Base-by-base conservation (phyloP, 2,113 vertebrate genomes). In the Symphodus melops region DNA sequence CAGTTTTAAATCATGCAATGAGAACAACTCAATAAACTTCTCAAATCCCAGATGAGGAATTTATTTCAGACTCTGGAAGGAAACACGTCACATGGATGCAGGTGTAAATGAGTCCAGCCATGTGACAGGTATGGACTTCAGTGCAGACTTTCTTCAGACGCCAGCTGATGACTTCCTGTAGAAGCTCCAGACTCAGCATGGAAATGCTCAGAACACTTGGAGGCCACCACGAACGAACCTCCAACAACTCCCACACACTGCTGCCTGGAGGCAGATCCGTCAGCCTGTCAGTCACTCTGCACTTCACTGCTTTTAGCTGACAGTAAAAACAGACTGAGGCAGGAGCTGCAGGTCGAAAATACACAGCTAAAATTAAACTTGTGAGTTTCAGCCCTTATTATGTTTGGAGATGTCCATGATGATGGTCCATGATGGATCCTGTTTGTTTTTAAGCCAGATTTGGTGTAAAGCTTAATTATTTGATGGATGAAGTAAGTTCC, bases 191-290 rank as follows among this genome's bases (percentile, higher is more conserved):
- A 56, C 41, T 55, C 37, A 4, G 10, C 3, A 19, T 58, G 1
- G 53, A 65, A 51, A 76, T 23, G 41, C 55, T 21, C 17, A 28
- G 10, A 64, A 39, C 9, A 28, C 41, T 0, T 59, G 36, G 4
- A 62, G 52, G 67, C 62, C 58, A 12, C 71, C 33, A 1, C 1
- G 70, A 25, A 6, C 28, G 5, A 72, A 11, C 13, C 54, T 48
- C 23, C 16, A 42, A 68, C 19, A 55, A 62, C 66, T 59, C 77
- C 58, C 65, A 77, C 60, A 62, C 72, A 11, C 5, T 13, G 71
- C 66, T 21, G 62, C 68, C 72, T 57, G 83, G 76, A 37, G 75
- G 83, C 65, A 55, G 72, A 82, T 56, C 28, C 84, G 60, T 59
- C 14, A n/a, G 68, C 79, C 69, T 64, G 82, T 86, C 84, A 60